phyloP scores from a whole-genome alignment of 2,113 vertebrate genomes.

The Pyrgilauda ruficollis region DNA sequence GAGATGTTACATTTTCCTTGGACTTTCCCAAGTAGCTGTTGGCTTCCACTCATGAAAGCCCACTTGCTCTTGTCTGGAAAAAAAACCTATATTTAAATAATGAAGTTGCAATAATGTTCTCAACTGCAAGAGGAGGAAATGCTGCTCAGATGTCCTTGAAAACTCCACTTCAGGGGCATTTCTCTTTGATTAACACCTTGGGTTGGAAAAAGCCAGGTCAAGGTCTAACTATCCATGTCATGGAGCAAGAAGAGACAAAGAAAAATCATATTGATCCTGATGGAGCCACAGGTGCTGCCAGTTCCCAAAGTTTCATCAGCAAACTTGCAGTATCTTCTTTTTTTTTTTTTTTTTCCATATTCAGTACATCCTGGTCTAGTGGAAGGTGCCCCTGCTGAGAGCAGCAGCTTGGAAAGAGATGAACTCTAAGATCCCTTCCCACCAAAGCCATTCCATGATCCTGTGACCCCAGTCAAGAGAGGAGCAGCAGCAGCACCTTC shows the following conservation, averaged over 20 bases:
- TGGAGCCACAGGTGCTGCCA: neutral
- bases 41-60: neutral
- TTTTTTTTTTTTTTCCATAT: neutral
- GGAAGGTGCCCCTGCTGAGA: neutral
- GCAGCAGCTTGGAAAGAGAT: neutral
- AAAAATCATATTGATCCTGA: neutral
- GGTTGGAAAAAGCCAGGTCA: neutral
- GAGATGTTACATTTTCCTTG: neutral
- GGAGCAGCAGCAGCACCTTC: neutral
- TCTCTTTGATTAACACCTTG: neutral
- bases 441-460: neutral
- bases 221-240: neutral
- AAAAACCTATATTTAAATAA: neutral
- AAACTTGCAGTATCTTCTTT: neutral
- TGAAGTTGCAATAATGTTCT: neutral
- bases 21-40: constrained; percentile 1
- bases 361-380: neutral
- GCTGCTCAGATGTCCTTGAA: neutral
- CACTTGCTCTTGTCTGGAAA: neutral
- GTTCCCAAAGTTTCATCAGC: neutral
- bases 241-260: neutral
- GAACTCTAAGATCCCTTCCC: neutral
- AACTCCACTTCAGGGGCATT: neutral
- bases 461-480: neutral
- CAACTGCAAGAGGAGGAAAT: neutral